Conservation (phyloP, 2,888 invertebrate genomes). For the Oeneis ivallda region DNA sequence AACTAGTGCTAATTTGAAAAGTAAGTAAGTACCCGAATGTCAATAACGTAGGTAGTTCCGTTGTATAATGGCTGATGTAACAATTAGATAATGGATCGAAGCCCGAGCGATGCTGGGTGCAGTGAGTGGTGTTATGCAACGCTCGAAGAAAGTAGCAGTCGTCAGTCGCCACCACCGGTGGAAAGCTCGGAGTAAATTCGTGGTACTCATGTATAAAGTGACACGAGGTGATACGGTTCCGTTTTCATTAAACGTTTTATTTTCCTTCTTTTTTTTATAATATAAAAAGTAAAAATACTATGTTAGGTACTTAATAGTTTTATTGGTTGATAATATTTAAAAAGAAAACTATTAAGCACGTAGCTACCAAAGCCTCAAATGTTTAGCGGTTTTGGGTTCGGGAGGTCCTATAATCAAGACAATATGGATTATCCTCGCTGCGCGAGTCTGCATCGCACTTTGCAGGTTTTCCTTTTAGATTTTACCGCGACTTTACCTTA, state of each 20-base stretch:
- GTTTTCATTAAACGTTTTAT: not conserved
- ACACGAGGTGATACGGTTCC: slow-evolving; percentile 6
- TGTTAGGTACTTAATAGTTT: too few relatives aligned
- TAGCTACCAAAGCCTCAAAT: too few relatives aligned
- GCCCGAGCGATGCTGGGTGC: slow-evolving; percentile 49
- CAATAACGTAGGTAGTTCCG: slow-evolving; percentile 50
- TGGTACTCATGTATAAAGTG: slow-evolving; percentile 8
- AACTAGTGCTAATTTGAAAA: slow-evolving; percentile 25
- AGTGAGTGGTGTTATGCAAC: slow-evolving; percentile 62
- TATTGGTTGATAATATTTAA: too few relatives aligned
- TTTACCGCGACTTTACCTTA: too few relatives aligned
- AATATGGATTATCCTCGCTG: too few relatives aligned
- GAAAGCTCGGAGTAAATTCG: slow-evolving; percentile 17
- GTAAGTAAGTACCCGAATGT: slow-evolving; percentile 45
- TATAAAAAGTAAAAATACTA: not conserved
- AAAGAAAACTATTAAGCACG: too few relatives aligned
- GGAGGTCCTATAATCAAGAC: too few relatives aligned
- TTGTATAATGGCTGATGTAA: slow-evolving; percentile 62
- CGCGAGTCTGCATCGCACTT: too few relatives aligned
- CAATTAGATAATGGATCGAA: slow-evolving; percentile 74
- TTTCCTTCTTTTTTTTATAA: slow-evolving; percentile 3
- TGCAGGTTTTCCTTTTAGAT: too few relatives aligned
- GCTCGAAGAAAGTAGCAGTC: slow-evolving; percentile 51
- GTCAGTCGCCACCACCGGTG: slow-evolving; percentile 7
- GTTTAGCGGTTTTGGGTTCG: too few relatives aligned